Conservation (phyloP, 2,888 invertebrate species). For the Mylabris sibirica region DNA sequence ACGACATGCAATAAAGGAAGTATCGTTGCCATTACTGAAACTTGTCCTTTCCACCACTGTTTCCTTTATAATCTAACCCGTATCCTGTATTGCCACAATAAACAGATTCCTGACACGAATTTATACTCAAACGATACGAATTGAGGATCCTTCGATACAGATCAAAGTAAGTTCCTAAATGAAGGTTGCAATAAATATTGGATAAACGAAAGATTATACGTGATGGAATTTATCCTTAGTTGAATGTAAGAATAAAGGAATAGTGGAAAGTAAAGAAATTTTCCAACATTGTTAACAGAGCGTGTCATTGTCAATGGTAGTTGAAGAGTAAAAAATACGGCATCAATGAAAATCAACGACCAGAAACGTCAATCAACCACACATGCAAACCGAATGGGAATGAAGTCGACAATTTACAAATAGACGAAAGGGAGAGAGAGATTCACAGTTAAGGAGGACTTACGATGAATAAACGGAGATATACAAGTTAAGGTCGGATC, state of each 20-base stretch:
- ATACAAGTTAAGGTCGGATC: constrained; percentile 16
- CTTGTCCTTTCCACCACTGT: constrained; percentile 20
- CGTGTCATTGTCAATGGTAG: constrained; percentile 1
- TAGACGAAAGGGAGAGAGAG: neutral
- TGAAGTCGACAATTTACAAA: constrained; percentile 4
- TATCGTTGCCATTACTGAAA: constrained; percentile 19
- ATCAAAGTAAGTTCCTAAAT: constrained; percentile 30
- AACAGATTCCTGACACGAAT: constrained; percentile 26
- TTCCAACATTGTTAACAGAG: neutral
- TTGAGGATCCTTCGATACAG: constrained; percentile 24
- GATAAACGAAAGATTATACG: constrained; percentile 41
- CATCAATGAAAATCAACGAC: constrained; percentile 26
- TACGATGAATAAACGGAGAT: neutral
- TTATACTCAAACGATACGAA: constrained; percentile 28
- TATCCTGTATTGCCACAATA: constrained; percentile 18
- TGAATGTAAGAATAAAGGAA: neutral
- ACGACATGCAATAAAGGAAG: neutral
- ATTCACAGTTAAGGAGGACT: neutral
- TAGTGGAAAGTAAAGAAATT: neutral
- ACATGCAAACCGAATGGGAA: constrained; percentile 29
- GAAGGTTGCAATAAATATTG: constrained; percentile 43
- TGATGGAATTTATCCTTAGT: constrained; percentile 26
- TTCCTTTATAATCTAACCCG: neutral
- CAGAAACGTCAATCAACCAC: constrained; percentile 30
- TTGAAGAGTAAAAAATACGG: neutral